Base-by-base conservation (phyloP, 53 echinoderm and acorn worm species). In the Echinometra lucunter region DNA sequence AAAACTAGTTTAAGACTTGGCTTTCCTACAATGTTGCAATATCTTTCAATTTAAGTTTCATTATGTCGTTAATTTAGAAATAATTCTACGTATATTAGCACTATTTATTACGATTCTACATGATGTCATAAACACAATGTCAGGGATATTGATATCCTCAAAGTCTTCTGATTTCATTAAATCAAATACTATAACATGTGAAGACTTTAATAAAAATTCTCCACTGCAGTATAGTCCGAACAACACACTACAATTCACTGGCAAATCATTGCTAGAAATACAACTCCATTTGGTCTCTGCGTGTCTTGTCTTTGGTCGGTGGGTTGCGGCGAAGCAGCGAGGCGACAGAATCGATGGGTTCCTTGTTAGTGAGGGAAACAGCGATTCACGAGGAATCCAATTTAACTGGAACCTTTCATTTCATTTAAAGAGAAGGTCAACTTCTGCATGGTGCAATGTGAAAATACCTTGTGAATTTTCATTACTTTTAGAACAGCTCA, bases 391-490 rank as follows among this genome's bases (percentile, higher is more conserved):
- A 19, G 88, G 30, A 21, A 60, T 89, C 58, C 89, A 58, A 89
- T 57, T 37, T 89, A 40, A 60, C 17, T 37, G 89, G 58, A 89
- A 55, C 37, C 89, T 89, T 89, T 89, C 89, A 89, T 35, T 89
- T 37, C 58, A 89, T 58, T 89, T 60, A 32, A 58, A 58, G n/a
- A n/a, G n/a, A n/a, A n/a, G n/a, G n/a, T n/a, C n/a, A n/a, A n/a
- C n/a, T n/a, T n/a, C n/a, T n/a, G n/a, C n/a, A n/a, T n/a, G n/a
- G n/a, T n/a, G n/a, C n/a, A n/a, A n/a, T n/a, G n/a, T n/a, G n/a
- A n/a, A n/a, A n/a, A n/a, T n/a, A n/a, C n/a, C n/a, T n/a, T n/a
- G n/a, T n/a, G n/a, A n/a, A n/a, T n/a, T n/a, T n/a, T n/a, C n/a
- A n/a, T n/a, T n/a, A n/a, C n/a, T n/a, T n/a, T n/a, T n/a, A n/a